Conservation (phyloP, 2,797 vertebrate genomes). For the Holocentrus rufus region DNA sequence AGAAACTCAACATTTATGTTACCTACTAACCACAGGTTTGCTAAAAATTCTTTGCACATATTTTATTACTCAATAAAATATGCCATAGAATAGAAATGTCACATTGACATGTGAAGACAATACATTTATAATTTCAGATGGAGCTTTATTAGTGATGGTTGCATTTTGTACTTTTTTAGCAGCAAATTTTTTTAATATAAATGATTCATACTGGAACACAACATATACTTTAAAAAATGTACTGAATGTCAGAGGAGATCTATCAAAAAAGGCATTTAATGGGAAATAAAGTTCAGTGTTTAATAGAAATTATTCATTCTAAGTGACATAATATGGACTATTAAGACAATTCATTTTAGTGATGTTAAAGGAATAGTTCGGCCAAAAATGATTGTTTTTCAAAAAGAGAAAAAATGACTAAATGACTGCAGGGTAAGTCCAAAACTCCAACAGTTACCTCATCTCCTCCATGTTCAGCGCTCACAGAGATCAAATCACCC, state of each 20-base stretch:
- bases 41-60: no score
- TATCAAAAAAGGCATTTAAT: conserved; percentile 9
- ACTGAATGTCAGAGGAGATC: neutral
- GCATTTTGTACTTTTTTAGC: conserved; percentile 10
- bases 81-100: no score
- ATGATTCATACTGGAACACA: neutral
- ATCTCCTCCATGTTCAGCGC: no score
- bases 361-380: no score
- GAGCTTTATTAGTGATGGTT: conserved; percentile 13
- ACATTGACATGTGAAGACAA: neutral
- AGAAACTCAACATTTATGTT: neutral
- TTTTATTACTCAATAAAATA: no score
- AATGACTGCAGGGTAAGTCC: no score
- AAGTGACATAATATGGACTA: neutral
- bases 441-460: no score
- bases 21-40: no score
- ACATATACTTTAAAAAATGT: neutral
- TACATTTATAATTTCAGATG: conserved; percentile 3
- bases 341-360: conserved; percentile 17
- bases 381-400: no score
- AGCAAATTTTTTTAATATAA: neutral
- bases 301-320: neutral
- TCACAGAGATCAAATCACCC: no score
- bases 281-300: neutral
- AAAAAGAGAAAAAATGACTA: no score